These are phyloP conservation scores for Coregonus clupeaformis DNA, from an alignment of 2,113 vertebrate genomes.

Conservation along the genomic window DNA sequence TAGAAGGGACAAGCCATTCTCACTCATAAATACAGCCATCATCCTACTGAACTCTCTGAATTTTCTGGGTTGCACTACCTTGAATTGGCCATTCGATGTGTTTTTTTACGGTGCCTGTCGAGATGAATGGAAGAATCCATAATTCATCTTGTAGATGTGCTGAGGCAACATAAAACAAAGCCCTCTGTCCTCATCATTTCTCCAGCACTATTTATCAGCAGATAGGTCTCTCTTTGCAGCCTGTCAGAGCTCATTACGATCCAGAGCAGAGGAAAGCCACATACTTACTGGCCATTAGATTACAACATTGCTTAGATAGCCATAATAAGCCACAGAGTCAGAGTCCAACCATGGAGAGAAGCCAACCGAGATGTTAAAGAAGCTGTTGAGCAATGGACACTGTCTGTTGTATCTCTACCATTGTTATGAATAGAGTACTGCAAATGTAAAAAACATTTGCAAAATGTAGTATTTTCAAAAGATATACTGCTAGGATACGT, in stretches of 20 bases:
- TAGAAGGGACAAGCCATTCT: neutral
- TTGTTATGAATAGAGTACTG: too few relatives aligned
- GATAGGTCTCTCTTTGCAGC: constrained; percentile 37
- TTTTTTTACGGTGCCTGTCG: constrained; percentile 40
- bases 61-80: neutral
- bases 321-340: constrained; percentile 48
- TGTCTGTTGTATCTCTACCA: too few relatives aligned
- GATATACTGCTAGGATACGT: too few relatives aligned
- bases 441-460: too few relatives aligned
- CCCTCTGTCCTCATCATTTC: constrained; percentile 37
- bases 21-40: neutral
- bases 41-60: neutral
- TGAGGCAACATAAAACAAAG: constrained; percentile 46
- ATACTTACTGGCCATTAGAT: constrained; percentile 16
- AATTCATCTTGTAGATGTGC: constrained; percentile 64
- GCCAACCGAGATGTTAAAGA: neutral
- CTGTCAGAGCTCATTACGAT: constrained; percentile 55
- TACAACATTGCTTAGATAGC: constrained; percentile 8
- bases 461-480: too few relatives aligned
- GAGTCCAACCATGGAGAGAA: constrained; percentile 17
- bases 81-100: neutral
- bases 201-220: constrained; percentile 46
- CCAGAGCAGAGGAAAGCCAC: constrained; percentile 31
- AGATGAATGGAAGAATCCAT: constrained; percentile 55
- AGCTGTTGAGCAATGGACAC: constrained; percentile 23